A percentile compares a stretch with the other conserved stretches of the same genome.
phyloP scores from a whole-genome alignment of 1,140 invertebrate genomes.

The Pseudoatta argentina region DNA sequence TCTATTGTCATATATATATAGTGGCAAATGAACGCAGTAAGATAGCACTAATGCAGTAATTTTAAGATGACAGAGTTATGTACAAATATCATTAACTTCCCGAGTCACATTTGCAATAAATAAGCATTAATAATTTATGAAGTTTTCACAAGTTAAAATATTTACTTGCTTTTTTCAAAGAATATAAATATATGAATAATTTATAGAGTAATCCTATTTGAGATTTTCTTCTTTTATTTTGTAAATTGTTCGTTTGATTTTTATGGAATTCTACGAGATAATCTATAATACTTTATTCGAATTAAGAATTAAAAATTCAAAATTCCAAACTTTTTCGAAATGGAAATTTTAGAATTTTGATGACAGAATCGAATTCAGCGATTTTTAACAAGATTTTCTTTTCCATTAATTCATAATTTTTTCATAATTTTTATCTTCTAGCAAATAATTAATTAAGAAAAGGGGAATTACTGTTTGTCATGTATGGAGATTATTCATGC shows the following conservation, averaged over 20 bases:
- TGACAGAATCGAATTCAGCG: too few relatives aligned
- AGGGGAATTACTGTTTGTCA: not conserved
- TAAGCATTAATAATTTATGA: not conserved
- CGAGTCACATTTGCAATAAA: not conserved
- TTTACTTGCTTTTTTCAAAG: not conserved
- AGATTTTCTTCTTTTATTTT: too few relatives aligned
- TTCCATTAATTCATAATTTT: too few relatives aligned
- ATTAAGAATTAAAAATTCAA: too few relatives aligned
- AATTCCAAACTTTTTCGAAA: too few relatives aligned
- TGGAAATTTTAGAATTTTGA: too few relatives aligned
- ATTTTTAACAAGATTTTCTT: too few relatives aligned
- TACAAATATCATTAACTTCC: not conserved
- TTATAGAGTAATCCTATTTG: too few relatives aligned
- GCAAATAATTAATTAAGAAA: not conserved
- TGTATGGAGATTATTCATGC: not conserved
- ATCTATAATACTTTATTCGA: too few relatives aligned
- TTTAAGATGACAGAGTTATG: not conserved
- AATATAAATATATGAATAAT: not conserved
- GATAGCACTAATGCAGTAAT: not conserved
- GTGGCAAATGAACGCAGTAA: not conserved
- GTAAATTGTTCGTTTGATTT: too few relatives aligned
- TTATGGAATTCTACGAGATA: too few relatives aligned
- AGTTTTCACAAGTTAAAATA: not conserved
- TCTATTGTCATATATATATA: slow-evolving; percentile 13
- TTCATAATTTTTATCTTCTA: not conserved